Conservation (phyloP, 2,113 vertebrate genomes). For the Cephalophus harveyi region DNA sequence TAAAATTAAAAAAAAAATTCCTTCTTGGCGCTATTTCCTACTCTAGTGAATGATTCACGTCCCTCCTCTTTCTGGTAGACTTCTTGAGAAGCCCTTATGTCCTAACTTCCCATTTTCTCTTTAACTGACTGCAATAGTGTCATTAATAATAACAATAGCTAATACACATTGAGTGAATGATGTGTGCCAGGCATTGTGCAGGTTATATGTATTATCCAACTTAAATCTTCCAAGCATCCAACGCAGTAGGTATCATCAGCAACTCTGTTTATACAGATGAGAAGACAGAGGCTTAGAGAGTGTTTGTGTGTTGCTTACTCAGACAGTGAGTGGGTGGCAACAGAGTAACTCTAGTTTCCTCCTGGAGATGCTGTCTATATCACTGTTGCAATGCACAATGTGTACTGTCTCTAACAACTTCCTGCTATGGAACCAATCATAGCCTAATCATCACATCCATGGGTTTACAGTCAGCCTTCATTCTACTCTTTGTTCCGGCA, state of each 20-base stretch:
- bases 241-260: neutral
- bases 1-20: neutral
- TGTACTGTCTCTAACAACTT: neutral
- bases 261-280: neutral
- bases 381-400: neutral
- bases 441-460: neutral
- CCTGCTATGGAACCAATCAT: neutral
- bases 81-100: neutral
- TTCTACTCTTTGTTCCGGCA: neutral
- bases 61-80: neutral
- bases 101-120: neutral
- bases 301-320: neutral
- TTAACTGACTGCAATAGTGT: neutral
- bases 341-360: neutral
- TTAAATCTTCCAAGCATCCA: neutral
- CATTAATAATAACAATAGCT: neutral
- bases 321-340: neutral
- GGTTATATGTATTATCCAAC: neutral
- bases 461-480: neutral
- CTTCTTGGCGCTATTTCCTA: neutral
- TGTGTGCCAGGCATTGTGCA: neutral
- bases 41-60: neutral
- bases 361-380: neutral
- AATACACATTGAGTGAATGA: neutral
- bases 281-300: neutral